A percentile compares a stretch with the other conserved stretches of the same genome.
Evolutionary conservation across 2,888 invertebrate species (phyloP).

Genomic region (Pristionchus maxplancki): DNA sequence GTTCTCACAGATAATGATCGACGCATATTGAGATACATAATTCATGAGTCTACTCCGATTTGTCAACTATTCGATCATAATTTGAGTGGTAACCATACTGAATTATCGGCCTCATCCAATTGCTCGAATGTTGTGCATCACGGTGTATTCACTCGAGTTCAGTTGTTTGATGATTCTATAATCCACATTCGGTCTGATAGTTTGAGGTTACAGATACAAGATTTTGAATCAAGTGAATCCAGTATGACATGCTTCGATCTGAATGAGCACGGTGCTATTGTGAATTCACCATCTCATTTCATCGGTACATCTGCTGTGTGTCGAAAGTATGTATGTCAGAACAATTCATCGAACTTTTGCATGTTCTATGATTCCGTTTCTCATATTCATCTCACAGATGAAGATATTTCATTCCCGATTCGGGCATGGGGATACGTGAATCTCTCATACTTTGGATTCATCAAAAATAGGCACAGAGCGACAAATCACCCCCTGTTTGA

Average conservation of each 20-base stretch:
- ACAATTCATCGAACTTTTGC: background rate
- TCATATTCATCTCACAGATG: background rate
- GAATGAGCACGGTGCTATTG: background rate
- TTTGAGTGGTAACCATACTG: too few relatives aligned
- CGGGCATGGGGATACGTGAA: background rate
- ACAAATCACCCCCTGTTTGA: background rate
- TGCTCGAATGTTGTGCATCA: background rate
- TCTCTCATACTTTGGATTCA: too few relatives aligned
- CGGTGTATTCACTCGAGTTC: background rate
- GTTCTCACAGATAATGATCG: background rate
- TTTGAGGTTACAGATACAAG: background rate
- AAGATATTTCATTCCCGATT: background rate
- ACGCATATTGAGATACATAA: background rate
- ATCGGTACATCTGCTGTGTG: background rate
- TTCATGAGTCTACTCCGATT: background rate
- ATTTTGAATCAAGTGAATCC: background rate
- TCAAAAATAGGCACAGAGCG: too few relatives aligned
- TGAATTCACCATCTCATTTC: background rate
- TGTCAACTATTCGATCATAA: background rate
- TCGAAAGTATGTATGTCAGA: background rate
- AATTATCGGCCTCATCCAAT: too few relatives aligned
- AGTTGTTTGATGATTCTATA: background rate
- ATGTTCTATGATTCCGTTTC: background rate
- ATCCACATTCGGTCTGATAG: background rate
- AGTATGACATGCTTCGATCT: background rate